Evolutionary conservation across 2,113 vertebrate species (phyloP).

Genomic region (Potamarius usumacintae): DNA sequence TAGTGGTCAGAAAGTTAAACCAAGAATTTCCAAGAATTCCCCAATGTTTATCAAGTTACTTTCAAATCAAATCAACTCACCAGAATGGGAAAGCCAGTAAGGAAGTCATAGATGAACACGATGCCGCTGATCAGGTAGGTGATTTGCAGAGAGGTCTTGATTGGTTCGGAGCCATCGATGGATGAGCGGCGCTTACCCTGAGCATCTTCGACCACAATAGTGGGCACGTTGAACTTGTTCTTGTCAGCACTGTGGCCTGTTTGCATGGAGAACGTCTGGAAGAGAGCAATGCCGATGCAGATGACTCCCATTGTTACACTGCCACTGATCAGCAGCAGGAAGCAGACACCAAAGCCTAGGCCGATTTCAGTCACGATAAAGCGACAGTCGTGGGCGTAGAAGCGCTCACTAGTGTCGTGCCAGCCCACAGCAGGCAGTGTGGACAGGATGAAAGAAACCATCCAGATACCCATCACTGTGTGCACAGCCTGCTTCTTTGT

Average conservation of each 20-base stretch:
- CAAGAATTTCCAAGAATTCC: background rate
- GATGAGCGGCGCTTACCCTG: slow-evolving; percentile 91
- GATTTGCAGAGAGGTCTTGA: slow-evolving; percentile 88
- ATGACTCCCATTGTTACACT: slow-evolving; percentile 84
- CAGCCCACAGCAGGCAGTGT: slow-evolving; percentile 90
- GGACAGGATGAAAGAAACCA: slow-evolving; percentile 91
- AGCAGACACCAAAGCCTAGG: slow-evolving; percentile 90
- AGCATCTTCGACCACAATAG: slow-evolving; percentile 90
- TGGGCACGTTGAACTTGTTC: slow-evolving; percentile 86
- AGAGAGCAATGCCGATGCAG: slow-evolving; percentile 87
- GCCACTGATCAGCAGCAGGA: slow-evolving; percentile 87
- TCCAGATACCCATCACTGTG: slow-evolving; percentile 94
- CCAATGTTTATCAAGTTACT: background rate
- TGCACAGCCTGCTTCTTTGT: slow-evolving; percentile 92
- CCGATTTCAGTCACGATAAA: slow-evolving; percentile 93
- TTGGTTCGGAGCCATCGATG: slow-evolving; percentile 87
- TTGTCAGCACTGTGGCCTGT: slow-evolving; percentile 74
- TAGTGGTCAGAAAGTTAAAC: background rate
- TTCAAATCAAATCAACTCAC: slow-evolving; percentile 71
- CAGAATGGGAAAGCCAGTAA: slow-evolving; percentile 89
- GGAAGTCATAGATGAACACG: slow-evolving; percentile 88
- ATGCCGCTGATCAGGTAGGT: slow-evolving; percentile 89
- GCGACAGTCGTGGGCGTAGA: slow-evolving; percentile 87
- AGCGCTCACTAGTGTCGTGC: slow-evolving; percentile 87
- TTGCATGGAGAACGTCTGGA: slow-evolving; percentile 84